Evolutionary conservation across 2,113 vertebrate genomes (phyloP).

Genomic region (Gavialis gangeticus): DNA sequence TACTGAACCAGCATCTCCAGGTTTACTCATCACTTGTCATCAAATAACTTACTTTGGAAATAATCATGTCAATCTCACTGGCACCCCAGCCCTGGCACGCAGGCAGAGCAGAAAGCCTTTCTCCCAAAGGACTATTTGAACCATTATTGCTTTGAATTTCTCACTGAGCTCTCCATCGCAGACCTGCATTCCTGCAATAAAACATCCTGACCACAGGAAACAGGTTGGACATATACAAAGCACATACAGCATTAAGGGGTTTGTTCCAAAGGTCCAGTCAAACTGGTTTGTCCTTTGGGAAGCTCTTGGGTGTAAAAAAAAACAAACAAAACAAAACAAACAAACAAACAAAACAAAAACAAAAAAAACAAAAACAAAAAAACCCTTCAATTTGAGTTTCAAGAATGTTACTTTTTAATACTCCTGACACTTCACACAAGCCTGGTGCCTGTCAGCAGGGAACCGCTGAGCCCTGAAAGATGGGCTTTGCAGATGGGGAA

Average conservation of each 20-base stretch:
- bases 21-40: not conserved
- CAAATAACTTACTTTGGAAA: not conserved
- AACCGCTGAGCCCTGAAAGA: not conserved
- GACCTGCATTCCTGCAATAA: not conserved
- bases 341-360: too few species aligned
- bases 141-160: conserved; percentile 3
- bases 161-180: not conserved
- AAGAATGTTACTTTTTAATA: too few species aligned
- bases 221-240: not conserved
- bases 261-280: not conserved
- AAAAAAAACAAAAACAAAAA: too few species aligned
- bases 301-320: not conserved
- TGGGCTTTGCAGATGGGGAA: not conserved
- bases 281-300: not conserved
- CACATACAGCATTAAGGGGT: not conserved
- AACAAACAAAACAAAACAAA: too few species aligned
- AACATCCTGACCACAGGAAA: not conserved
- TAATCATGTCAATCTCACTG: not conserved
- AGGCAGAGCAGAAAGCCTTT: not conserved
- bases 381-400: too few species aligned
- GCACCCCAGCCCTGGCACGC: not conserved
- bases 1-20: not conserved
- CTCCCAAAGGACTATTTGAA: conserved; percentile 19
- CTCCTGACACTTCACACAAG: too few species aligned
- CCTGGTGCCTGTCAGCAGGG: not conserved